Evolutionary conservation across 1,140 invertebrate genomes (phyloP), one percentile per base, ranked within the genome.

Genomic region (Thrips palmi): DNA sequence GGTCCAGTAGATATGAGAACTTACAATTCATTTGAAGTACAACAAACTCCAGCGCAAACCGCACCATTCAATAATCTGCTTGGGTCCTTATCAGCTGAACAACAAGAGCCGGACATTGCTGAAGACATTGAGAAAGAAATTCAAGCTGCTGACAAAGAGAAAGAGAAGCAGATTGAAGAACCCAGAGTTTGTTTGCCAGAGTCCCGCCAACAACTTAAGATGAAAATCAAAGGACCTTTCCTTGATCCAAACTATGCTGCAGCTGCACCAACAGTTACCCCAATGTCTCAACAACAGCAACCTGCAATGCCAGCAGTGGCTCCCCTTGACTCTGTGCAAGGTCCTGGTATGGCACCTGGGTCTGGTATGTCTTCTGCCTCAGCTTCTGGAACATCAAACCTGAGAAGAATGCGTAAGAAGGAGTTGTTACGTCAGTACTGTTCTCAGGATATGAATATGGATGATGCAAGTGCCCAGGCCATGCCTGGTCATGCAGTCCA

Each of bases 191-290:
- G 15, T 14, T 38, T 17, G 21, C 31, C 19, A 37, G 80, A 79
- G 53, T 74, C 79, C 0, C 59, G 80, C 12, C 86, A 85, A 58
- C 82, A 85, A 48, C 53, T 88, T 1, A 88, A 88, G 53, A 74
- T 89, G 0, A 89, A 89, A 56, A 88, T 88, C 42, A 88, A 88
- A 55, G 84, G 83, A 8, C 83, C 84, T 0, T 81, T 86, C 49
- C 55, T 77, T 33, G 74, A 79, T 48, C 75, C 77, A 0, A 81
- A 81, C 48, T 82, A 82, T 45, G 56, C 60, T 3, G 55, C 62
- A 2, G 52, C 61, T 4, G 57, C 70, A 2, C 57, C 58, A 37
- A 57, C 58, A 4, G 54, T 60, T 8, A 51, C 60, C 29, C 53
- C 62, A 6, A 59, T 60, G 1, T 61, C 58, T 11, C 63, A 65